These are phyloP conservation scores for Pristionchus fissidentatus DNA, from an alignment of 2,888 invertebrate species.

Conservation along the genomic window DNA sequence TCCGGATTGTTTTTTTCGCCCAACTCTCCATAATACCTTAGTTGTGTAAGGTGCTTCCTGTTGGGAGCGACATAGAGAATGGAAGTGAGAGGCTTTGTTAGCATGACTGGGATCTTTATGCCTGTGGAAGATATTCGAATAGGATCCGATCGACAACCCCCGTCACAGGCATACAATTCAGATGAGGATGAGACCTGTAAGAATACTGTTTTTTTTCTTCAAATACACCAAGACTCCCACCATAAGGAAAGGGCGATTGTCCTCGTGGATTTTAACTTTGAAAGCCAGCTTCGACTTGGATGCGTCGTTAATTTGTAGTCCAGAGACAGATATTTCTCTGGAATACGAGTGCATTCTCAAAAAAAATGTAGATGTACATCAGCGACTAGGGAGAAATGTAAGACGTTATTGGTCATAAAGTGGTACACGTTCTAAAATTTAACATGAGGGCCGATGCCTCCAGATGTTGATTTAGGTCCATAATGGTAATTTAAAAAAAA, in stretches of 20 bases:
- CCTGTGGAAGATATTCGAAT: constrained; percentile 72
- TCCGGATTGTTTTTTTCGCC: background rate
- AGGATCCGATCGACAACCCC: constrained; percentile 91
- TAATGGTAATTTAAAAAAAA: no score
- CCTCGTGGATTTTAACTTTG: constrained; percentile 54
- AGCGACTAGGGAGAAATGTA: no score
- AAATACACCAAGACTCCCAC: constrained; percentile 39
- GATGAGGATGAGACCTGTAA: constrained; percentile 58
- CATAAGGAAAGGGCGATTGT: constrained; percentile 61
- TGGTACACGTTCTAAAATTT: no score
- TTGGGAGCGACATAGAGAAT: constrained; percentile 92
- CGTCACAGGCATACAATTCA: constrained; percentile 85
- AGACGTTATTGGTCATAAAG: no score
- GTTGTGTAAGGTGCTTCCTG: constrained; percentile 89
- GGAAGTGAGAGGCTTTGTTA: constrained; percentile 86
- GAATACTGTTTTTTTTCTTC: background rate
- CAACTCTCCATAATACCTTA: no score
- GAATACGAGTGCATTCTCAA: background rate
- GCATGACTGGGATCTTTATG: constrained; percentile 46
- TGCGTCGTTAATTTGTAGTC: constrained; percentile 31
- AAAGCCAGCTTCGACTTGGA: constrained; percentile 28
- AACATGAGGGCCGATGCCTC: no score
- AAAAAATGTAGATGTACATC: background rate
- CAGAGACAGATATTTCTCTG: constrained; percentile 36
- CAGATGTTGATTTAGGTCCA: no score